Evolutionary conservation across 2,888 invertebrate species (phyloP), one percentile per base, ranked within the genome.

Genomic region (Pachycephus smyrnensis): DNA sequence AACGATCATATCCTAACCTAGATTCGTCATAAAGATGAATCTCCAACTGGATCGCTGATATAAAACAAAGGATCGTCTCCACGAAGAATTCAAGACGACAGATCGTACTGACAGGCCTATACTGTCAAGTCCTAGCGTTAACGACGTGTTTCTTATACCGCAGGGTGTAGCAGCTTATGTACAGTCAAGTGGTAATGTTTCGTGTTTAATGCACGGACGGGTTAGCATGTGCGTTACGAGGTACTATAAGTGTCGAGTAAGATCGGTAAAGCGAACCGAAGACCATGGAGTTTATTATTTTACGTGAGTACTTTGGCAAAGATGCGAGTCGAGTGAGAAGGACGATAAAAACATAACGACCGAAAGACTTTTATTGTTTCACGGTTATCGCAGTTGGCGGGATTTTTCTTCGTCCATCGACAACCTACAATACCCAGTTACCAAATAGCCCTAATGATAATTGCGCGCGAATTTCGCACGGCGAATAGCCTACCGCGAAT

Each of bases 361-460:
- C 55, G 55, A 23, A 23, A 55, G 68, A 79, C 75, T 76, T 69
- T 68, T 76, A 73, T 73, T 55, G 73, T 69, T 73, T 35, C 74
- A 36, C 31, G 73, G 15, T 74, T 77, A 69, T 31, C 23, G 69
- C 15, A 40, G 69, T 77, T 73, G 73, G 73, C 76, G 69, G 11
- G 68, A 76, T 15, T 36, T 37, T 68, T 75, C 55, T 79, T 79
- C 69, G 15, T 23, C 15, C 76, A 31, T 78, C 75, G 75, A 68
- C 78, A 80, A 81, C 40, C 80, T 78, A 78, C 74, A 33, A 9
- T 11, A 69, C 30, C 35, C n/a, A 30, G 9, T 30, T 32, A 73
- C 36, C 69, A 32, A 33, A 12, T 55, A 37, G 0, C 37, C 71
- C 9, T 9, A 2, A 55, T 0, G 33, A 33, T 4, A 33, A 33